A percentile compares a stretch with the other conserved stretches of the same genome.
Conservation (phyloP, 1,140 invertebrate genomes). For the Littorina saxatilis region DNA sequence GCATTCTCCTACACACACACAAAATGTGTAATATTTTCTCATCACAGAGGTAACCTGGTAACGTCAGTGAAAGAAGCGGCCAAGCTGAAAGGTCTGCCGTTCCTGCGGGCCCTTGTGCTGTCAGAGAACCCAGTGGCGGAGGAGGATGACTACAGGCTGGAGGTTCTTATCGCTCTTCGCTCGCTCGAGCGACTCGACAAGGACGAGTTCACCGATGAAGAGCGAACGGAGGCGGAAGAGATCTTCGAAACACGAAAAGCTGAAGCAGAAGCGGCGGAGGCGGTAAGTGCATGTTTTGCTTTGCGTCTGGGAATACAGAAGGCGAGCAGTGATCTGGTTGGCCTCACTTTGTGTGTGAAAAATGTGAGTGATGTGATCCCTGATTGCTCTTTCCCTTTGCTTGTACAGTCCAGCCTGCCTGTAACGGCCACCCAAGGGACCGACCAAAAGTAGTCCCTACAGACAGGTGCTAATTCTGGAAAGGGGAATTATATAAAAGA, state of each 20-base stretch:
- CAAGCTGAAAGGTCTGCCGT: conserved; percentile 70
- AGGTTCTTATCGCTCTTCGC: conserved; percentile 70
- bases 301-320: not conserved
- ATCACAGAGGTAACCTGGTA: conserved; percentile 72
- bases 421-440: no score
- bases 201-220: conserved; percentile 75
- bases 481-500: no score
- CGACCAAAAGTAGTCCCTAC: no score
- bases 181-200: conserved; percentile 75
- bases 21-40: not conserved
- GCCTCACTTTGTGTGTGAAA: no score
- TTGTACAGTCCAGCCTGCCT: no score
- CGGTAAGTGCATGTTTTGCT: not conserved
- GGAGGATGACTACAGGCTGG: conserved; percentile 74
- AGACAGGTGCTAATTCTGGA: no score
- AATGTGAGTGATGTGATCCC: no score
- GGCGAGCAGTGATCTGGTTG: no score
- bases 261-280: conserved; percentile 57
- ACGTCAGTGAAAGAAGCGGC: conserved; percentile 63
- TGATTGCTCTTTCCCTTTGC: no score
- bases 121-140: conserved; percentile 73
- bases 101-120: conserved; percentile 70
- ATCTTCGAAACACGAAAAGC: conserved; percentile 65
- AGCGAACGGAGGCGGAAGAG: conserved; percentile 73
- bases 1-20: no score